These are phyloP conservation scores for Arctocebus calabarensis DNA, from an alignment of 2,797 vertebrate species.

Conservation along the genomic window DNA sequence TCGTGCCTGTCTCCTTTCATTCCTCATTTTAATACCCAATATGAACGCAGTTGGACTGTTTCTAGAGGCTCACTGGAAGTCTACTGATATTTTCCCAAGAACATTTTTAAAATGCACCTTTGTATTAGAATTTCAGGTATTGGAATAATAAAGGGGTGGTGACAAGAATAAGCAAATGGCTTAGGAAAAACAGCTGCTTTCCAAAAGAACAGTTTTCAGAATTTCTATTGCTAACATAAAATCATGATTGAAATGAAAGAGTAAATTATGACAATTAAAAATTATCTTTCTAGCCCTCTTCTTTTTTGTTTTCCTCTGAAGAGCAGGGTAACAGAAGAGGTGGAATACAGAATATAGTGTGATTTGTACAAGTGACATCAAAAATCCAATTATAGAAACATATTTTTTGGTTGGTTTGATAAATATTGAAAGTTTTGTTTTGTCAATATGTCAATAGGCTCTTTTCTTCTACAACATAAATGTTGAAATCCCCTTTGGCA, in stretches of 20 bases:
- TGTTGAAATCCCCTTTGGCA: slow-evolving; percentile 78
- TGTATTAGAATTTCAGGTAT: slow-evolving; percentile 73
- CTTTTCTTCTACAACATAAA: slow-evolving; percentile 59
- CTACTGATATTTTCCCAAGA: slow-evolving; percentile 73
- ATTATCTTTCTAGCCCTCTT: neutral
- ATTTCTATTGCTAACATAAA: neutral
- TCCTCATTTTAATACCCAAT: slow-evolving; percentile 80
- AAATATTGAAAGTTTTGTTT: slow-evolving; percentile 16
- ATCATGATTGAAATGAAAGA: slow-evolving; percentile 31
- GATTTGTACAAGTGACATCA: neutral
- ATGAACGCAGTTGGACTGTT: slow-evolving; percentile 69
- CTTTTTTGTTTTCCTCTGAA: neutral
- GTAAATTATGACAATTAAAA: neutral
- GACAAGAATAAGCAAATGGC: slow-evolving; percentile 39
- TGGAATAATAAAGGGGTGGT: slow-evolving; percentile 61
- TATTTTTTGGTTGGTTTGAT: slow-evolving; percentile 29
- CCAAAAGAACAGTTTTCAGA: slow-evolving; percentile 22
- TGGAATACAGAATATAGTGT: neutral
- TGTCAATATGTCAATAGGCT: neutral
- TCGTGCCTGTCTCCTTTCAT: slow-evolving; percentile 76
- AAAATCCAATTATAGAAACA: slow-evolving; percentile 23
- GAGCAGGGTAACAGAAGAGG: neutral
- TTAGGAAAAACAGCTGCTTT: slow-evolving; percentile 29
- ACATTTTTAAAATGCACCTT: slow-evolving; percentile 75
- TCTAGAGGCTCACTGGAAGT: slow-evolving; percentile 65